These are phyloP conservation scores for Hirudinaria manillensis DNA, from an alignment of 2,888 invertebrate species.

Conservation along the genomic window DNA sequence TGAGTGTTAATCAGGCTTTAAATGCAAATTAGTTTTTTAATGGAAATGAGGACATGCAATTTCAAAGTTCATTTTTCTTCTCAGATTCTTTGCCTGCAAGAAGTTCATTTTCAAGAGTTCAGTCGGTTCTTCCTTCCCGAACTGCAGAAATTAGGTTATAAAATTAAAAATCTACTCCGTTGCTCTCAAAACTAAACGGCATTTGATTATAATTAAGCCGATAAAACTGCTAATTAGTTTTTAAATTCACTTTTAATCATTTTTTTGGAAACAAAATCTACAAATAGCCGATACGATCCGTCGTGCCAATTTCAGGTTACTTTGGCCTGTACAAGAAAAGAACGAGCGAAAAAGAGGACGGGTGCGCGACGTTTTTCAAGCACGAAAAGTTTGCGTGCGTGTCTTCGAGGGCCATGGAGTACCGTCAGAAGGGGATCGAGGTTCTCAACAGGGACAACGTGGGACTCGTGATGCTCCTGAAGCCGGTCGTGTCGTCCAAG, in stretches of 20 bases:
- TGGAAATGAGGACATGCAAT: no score
- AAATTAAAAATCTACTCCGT: background rate
- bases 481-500: background rate
- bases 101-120: slow-evolving; percentile 76
- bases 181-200: slow-evolving; percentile 28
- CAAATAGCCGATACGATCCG: no score
- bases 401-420: slow-evolving; percentile 68
- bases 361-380: slow-evolving; percentile 82
- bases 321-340: slow-evolving; percentile 73
- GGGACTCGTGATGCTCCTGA: slow-evolving; percentile 71
- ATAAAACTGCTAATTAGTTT: background rate
- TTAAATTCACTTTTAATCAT: no score
- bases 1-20: no score
- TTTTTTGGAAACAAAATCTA: no score
- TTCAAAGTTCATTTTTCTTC: slow-evolving; percentile 42
- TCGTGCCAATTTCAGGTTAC: slow-evolving; percentile 63
- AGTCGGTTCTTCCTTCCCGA: slow-evolving; percentile 60
- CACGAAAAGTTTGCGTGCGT: slow-evolving; percentile 64
- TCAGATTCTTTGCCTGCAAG: slow-evolving; percentile 80
- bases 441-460: slow-evolving; percentile 80
- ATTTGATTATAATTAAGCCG: background rate
- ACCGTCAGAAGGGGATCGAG: slow-evolving; percentile 59
- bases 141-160: slow-evolving; percentile 54
- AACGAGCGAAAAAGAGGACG: slow-evolving; percentile 71
- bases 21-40: no score